Percentiles rank a stretch among this genome's conserved stretches.
Evolutionary conservation across 2,888 invertebrate species (phyloP).

Genomic region (Xestia c-nigrum): DNA sequence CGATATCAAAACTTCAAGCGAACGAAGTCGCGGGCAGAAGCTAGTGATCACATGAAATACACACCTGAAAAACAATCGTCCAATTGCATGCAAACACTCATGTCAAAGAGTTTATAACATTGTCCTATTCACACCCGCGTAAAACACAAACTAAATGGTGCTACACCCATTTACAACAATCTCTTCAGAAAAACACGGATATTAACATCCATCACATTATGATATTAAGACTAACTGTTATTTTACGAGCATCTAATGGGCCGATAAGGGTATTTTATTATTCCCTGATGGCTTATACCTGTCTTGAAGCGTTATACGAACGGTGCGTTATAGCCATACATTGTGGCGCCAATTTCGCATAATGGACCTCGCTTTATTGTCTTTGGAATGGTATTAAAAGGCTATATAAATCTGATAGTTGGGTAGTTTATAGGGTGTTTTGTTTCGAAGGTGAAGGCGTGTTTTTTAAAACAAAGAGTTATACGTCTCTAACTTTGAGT

Average conservation of each 20-base stretch:
- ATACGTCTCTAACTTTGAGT: not conserved
- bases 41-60: too few species aligned
- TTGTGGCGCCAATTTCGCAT: slow-evolving; percentile 86
- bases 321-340: slow-evolving; percentile 87
- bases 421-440: slow-evolving; percentile 14
- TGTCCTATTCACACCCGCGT: too few species aligned
- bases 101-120: not conserved
- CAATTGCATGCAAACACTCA: not conserved
- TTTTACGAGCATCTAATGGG: slow-evolving; percentile 90
- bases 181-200: slow-evolving; percentile 83
- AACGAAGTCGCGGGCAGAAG: too few species aligned
- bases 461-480: slow-evolving; percentile 19
- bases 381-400: slow-evolving; percentile 77
- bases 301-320: slow-evolving; percentile 83
- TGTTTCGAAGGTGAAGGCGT: slow-evolving; percentile 10
- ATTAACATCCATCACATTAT: slow-evolving; percentile 89
- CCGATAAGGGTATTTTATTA: slow-evolving; percentile 90
- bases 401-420: slow-evolving; percentile 70
- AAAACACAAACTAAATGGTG: slow-evolving; percentile 9
- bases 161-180: slow-evolving; percentile 63
- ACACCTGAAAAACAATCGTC: not conserved
- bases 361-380: slow-evolving; percentile 87
- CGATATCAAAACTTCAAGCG: too few species aligned
- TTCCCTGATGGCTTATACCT: slow-evolving; percentile 90
- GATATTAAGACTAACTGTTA: slow-evolving; percentile 89